Conservation (phyloP, 2,888 invertebrate species). For the Dromius quadrimaculatus region DNA sequence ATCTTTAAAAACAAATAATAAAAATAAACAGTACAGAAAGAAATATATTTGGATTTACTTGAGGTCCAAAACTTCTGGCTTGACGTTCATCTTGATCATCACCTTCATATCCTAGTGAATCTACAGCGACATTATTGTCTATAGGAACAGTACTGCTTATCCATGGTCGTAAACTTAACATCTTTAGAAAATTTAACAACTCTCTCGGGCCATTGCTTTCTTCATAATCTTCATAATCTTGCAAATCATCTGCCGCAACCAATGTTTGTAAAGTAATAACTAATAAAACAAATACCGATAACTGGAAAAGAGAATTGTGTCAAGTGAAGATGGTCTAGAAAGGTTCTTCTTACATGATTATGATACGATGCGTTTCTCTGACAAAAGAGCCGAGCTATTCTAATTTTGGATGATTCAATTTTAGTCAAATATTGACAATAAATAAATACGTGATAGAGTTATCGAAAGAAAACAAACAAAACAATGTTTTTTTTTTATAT, state of each 20-base stretch:
- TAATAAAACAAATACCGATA: slow-evolving; percentile 4
- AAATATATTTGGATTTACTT: background rate
- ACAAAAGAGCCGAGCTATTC: too few relatives aligned
- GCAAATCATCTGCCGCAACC: background rate
- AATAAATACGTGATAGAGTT: too few relatives aligned
- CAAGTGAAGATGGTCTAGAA: too few relatives aligned
- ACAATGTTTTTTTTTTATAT: too few relatives aligned
- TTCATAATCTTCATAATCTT: slow-evolving; percentile 21
- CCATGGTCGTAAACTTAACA: background rate
- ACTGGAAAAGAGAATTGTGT: slow-evolving; percentile 14
- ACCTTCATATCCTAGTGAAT: background rate
- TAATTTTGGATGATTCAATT: too few relatives aligned
- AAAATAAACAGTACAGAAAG: background rate
- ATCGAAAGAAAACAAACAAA: too few relatives aligned
- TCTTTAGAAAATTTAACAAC: background rate
- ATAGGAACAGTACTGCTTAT: background rate
- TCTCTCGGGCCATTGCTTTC: slow-evolving; percentile 3
- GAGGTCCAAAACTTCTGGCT: slow-evolving; percentile 6
- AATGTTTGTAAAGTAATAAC: slow-evolving; percentile 12
- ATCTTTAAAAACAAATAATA: background rate
- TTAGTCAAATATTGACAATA: too few relatives aligned
- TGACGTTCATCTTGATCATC: background rate
- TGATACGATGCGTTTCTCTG: too few relatives aligned
- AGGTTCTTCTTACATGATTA: too few relatives aligned
- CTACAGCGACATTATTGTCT: background rate